Evolutionary conservation across 2,888 invertebrate genomes (phyloP).

Genomic region (Orthosia cruda): DNA sequence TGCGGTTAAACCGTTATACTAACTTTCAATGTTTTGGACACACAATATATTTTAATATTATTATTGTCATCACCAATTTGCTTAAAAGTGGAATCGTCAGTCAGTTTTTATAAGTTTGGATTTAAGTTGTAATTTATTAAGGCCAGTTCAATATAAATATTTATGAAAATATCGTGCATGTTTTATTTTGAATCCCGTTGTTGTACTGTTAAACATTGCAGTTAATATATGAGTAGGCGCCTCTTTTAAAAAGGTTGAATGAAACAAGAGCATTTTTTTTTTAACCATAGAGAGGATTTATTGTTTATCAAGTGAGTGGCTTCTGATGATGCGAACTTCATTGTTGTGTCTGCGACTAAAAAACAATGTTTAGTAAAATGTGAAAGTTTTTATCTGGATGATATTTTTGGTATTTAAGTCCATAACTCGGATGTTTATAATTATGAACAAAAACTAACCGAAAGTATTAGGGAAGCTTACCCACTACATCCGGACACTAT

Average conservation of each 20-base stretch:
- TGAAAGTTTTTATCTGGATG: too few species aligned
- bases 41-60: constrained; percentile 40
- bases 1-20: constrained; percentile 79
- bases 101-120: constrained; percentile 78
- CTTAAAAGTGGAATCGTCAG: constrained; percentile 72
- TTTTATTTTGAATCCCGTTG: constrained; percentile 60
- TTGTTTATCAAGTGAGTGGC: too few species aligned
- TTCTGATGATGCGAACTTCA: too few species aligned
- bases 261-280: neutral
- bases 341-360: too few species aligned
- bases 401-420: too few species aligned
- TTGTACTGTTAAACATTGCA: neutral
- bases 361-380: too few species aligned
- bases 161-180: constrained; percentile 73
- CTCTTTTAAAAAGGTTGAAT: neutral
- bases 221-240: constrained; percentile 5
- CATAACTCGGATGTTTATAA: too few species aligned
- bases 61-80: constrained; percentile 48
- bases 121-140: constrained; percentile 85
- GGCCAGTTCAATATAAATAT: constrained; percentile 88
- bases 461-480: too few species aligned
- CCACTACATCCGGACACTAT: too few species aligned
- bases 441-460: too few species aligned
- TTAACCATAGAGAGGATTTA: neutral
- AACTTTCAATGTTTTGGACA: constrained; percentile 51